These are phyloP conservation scores for Chesias legatella DNA, from an alignment of 2,888 invertebrate genomes.

Conservation along the genomic window DNA sequence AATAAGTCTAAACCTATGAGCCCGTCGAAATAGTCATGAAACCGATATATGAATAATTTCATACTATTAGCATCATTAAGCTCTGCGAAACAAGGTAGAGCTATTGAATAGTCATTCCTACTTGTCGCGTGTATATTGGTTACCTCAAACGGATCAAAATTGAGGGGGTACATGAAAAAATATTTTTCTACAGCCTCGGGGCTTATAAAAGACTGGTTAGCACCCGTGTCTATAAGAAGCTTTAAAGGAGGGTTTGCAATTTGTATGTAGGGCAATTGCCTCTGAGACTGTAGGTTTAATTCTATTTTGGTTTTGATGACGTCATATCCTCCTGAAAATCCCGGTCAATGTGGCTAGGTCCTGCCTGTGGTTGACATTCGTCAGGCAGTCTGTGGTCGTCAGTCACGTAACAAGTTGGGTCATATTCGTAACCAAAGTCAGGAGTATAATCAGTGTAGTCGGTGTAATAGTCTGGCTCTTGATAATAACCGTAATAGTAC, in stretches of 20 bases:
- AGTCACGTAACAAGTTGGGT: too few species aligned
- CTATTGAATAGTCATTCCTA: slow-evolving; percentile 30
- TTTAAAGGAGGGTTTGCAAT: slow-evolving; percentile 27
- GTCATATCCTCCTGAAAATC: slow-evolving; percentile 23
- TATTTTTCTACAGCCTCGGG: slow-evolving; percentile 23
- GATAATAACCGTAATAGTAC: neutral
- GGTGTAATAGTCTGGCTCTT: too few species aligned
- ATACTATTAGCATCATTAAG: slow-evolving; percentile 18
- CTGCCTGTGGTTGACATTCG: neutral
- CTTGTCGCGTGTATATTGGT: slow-evolving; percentile 30
- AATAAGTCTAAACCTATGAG: slow-evolving; percentile 32
- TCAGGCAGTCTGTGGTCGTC: neutral
- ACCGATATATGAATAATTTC: slow-evolving; percentile 30
- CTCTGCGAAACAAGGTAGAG: slow-evolving; percentile 25
- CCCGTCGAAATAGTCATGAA: slow-evolving; percentile 36
- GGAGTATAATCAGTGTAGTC: too few species aligned
- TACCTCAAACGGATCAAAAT: slow-evolving; percentile 32
- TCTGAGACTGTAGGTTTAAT: slow-evolving; percentile 22
- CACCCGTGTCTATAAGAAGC: slow-evolving; percentile 30
- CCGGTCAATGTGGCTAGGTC: neutral
- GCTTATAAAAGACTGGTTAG: slow-evolving; percentile 31
- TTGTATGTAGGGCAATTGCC: slow-evolving; percentile 28
- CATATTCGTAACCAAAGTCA: too few species aligned
- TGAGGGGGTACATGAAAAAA: slow-evolving; percentile 11
- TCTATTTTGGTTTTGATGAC: slow-evolving; percentile 26